Evolutionary conservation across 2,888 invertebrate species (phyloP).

Genomic region (Acanthosepion esculentum): DNA sequence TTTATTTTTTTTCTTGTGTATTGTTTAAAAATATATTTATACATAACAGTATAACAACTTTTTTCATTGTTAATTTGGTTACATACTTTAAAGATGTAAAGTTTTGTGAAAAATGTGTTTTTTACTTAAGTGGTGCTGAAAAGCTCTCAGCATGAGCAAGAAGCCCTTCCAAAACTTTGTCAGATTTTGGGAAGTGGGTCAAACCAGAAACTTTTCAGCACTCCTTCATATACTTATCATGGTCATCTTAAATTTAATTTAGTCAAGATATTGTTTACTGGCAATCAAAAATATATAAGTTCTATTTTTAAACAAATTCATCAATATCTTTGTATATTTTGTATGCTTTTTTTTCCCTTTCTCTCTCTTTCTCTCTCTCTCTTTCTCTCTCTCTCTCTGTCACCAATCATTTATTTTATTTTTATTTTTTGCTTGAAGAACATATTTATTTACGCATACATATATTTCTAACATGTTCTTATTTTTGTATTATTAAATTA

Average conservation of each 20-base stretch:
- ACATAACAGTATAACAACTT: neutral
- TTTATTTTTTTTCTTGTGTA: neutral
- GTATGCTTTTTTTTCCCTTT: no score
- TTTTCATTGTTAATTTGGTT: neutral
- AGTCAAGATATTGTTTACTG: neutral
- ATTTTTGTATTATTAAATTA: neutral
- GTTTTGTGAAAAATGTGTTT: neutral
- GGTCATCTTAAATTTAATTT: slow-evolving; percentile 4
- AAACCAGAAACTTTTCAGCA: no score
- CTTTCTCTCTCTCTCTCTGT: neutral
- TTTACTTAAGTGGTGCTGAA: no score
- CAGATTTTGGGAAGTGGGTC: no score
- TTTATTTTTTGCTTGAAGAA: neutral
- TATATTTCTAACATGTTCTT: neutral
- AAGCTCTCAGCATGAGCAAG: no score
- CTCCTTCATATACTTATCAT: neutral
- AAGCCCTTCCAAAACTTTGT: no score
- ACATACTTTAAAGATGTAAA: neutral
- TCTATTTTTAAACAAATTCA: no score
- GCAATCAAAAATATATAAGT: neutral
- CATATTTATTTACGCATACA: neutral
- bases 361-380: neutral
- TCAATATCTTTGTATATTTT: no score
- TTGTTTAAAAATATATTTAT: neutral
- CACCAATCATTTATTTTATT: neutral